phyloP scores from a whole-genome alignment of 2,113 vertebrate species.

The Cyprinus carpio region DNA sequence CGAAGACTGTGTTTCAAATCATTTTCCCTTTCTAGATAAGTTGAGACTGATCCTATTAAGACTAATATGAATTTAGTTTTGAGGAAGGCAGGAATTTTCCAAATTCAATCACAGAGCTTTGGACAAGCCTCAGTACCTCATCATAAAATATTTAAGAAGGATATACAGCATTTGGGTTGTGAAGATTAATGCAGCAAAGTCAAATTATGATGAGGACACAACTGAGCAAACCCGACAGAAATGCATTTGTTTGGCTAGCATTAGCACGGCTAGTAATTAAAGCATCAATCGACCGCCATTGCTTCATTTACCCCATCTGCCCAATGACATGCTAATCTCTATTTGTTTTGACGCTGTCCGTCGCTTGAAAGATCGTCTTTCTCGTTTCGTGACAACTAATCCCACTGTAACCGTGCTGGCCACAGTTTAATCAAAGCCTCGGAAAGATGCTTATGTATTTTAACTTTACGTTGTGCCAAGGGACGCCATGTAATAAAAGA shows the following conservation, averaged over 20 bases:
- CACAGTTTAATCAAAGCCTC: slow-evolving; percentile 44
- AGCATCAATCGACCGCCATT: background rate
- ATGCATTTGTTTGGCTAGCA: background rate
- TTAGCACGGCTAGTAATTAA: slow-evolving; percentile 1
- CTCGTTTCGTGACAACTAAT: slow-evolving; percentile 33
- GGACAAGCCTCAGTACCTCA: background rate
- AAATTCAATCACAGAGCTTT: slow-evolving; percentile 5
- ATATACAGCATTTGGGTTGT: background rate
- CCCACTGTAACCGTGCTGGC: slow-evolving; percentile 8
- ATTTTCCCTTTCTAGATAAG: background rate
- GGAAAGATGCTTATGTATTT: slow-evolving; percentile 46
- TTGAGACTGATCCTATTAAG: background rate
- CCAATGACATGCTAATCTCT: background rate
- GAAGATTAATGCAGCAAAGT: background rate
- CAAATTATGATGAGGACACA: background rate
- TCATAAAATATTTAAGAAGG: background rate
- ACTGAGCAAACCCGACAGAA: slow-evolving; percentile 7
- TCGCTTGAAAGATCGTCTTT: background rate
- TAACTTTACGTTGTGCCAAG: slow-evolving; percentile 22
- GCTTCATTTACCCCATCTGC: background rate
- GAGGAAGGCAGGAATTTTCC: background rate
- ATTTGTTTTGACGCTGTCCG: background rate
- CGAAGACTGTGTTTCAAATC: background rate
- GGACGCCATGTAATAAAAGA: slow-evolving; percentile 19
- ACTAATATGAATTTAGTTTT: background rate